A percentile compares a stretch with the other conserved stretches of the same genome.
Evolutionary conservation across 2,113 vertebrate species (phyloP).

Genomic region (Psittacula cyanocephala): DNA sequence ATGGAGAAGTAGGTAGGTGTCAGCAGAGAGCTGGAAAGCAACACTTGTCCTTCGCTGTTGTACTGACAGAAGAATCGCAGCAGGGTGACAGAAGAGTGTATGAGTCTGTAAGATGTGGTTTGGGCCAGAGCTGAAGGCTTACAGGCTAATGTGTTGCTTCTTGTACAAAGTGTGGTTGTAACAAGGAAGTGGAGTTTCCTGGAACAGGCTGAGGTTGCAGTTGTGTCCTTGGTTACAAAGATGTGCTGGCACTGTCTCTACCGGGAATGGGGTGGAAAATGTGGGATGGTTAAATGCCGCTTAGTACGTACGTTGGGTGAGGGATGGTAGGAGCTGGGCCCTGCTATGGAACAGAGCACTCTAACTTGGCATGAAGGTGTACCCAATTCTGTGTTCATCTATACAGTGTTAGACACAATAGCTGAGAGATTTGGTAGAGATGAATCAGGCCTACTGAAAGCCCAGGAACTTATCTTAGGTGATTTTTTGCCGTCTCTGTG

Average conservation of each 20-base stretch:
- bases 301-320: accelerated
- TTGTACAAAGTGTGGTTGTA: background rate
- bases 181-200: background rate
- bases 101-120: background rate
- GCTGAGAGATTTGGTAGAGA: background rate
- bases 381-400: background rate
- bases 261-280: background rate
- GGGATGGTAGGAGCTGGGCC: background rate
- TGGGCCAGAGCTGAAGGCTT: background rate
- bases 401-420: accelerated
- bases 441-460: background rate
- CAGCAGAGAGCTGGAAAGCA: background rate
- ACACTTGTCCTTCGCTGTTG: background rate
- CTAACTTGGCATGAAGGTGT: background rate
- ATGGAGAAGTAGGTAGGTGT: background rate
- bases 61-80: background rate
- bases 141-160: background rate
- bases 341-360: background rate
- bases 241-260: too few relatives aligned
- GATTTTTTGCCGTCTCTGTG: background rate
- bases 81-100: background rate
- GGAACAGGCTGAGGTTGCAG: background rate
- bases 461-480: background rate
- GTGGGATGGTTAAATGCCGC: background rate
- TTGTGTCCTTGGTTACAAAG: background rate